phyloP scores from a whole-genome alignment of 1,140 invertebrate species.

The Drosophila orosa region DNA sequence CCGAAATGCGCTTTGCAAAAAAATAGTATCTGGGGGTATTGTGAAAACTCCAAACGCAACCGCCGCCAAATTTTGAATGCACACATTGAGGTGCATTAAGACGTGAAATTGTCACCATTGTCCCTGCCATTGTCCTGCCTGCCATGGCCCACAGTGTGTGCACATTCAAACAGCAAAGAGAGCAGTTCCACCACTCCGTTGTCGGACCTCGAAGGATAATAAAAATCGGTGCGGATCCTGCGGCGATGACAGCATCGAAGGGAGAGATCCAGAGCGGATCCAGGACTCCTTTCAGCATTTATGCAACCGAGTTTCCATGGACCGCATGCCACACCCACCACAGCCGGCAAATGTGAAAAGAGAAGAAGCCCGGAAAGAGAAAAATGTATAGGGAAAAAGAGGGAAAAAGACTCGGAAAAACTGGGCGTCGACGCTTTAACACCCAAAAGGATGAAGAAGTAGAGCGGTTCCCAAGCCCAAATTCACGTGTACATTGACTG shows the following conservation, averaged over 20 bases:
- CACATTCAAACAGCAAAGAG: conserved; percentile 57
- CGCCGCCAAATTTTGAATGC: conserved; percentile 58
- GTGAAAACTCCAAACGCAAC: conserved; percentile 35
- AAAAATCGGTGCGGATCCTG: conserved; percentile 25
- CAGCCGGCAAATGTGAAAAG: conserved; percentile 22
- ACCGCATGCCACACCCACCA: conserved; percentile 48
- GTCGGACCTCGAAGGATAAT: conserved; percentile 16
- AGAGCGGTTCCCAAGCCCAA: conserved; percentile 15
- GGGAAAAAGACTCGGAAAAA: conserved; percentile 31
- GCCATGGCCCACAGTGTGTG: conserved; percentile 64
- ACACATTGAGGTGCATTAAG: conserved; percentile 83
- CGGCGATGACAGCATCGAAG: conserved; percentile 78
- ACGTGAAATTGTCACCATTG: conserved; percentile 84
- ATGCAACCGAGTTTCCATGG: conserved; percentile 40
- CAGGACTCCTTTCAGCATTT: conserved; percentile 25
- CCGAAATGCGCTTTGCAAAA: conserved; percentile 68
- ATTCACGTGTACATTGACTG: conserved; percentile 9
- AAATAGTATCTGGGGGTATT: conserved; percentile 2
- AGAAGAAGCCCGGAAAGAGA: neutral
- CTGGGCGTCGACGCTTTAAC: conserved; percentile 45
- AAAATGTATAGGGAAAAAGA: conserved; percentile 8
- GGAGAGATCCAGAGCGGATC: conserved; percentile 5
- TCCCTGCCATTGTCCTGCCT: conserved; percentile 50
- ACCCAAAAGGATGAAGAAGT: conserved; percentile 16
- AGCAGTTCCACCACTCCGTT: conserved; percentile 24